A percentile compares a stretch with the other conserved stretches of the same genome.
Conservation (phyloP, 92 coral and sea anemone species). For the Galaxea fascicularis region DNA sequence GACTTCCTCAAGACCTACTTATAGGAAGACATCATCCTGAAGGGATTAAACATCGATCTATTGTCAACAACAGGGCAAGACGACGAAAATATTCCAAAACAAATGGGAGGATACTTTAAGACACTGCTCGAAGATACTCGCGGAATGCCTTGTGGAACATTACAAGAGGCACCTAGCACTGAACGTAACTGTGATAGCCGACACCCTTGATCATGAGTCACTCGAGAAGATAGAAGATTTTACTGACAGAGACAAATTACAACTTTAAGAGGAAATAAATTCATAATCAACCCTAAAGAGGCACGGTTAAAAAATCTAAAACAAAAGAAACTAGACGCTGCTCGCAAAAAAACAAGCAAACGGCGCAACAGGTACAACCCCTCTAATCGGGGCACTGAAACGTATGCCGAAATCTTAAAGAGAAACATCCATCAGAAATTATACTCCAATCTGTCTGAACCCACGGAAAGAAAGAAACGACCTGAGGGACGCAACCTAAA, state of each 20-base stretch:
- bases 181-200: slow-evolving; percentile 25
- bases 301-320: slow-evolving; percentile 30
- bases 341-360: slow-evolving; percentile 23
- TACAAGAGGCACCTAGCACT: slow-evolving; percentile 30
- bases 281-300: slow-evolving; percentile 39
- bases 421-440: slow-evolving; percentile 34
- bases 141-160: slow-evolving; percentile 28
- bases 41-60: slow-evolving; percentile 11
- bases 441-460: neutral
- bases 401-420: slow-evolving; percentile 37
- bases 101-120: slow-evolving; percentile 15
- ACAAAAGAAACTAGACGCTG: slow-evolving; percentile 29
- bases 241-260: slow-evolving; percentile 20
- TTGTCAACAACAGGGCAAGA: slow-evolving; percentile 3
- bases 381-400: slow-evolving; percentile 32
- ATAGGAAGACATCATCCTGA: too few species aligned
- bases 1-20: too few species aligned
- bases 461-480: neutral
- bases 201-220: neutral
- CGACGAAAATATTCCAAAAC: slow-evolving; percentile 15
- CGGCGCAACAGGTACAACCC: neutral
- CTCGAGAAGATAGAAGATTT: slow-evolving; percentile 14
- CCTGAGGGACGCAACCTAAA: neutral
- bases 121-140: slow-evolving; percentile 40
- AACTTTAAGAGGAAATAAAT: slow-evolving; percentile 40